Evolutionary conservation across 2,797 vertebrate species (phyloP).

Genomic region (Bovichtus variegatus): DNA sequence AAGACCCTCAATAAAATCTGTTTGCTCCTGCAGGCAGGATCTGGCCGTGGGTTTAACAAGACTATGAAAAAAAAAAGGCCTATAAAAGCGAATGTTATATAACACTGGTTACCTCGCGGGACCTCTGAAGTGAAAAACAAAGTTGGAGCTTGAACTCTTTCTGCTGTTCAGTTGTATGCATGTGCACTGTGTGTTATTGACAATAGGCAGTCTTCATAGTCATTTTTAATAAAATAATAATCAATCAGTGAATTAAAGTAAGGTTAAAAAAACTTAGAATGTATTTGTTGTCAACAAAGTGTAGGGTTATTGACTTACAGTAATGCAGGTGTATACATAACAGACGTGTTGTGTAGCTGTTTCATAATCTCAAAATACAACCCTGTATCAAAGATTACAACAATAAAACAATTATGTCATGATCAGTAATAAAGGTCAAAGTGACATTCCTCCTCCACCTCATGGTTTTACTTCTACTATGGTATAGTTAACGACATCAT

Average conservation of each 20-base stretch:
- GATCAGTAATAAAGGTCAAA: background rate
- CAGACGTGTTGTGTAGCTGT: background rate
- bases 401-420: background rate
- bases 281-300: no score
- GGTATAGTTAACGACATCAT: no score
- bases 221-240: background rate
- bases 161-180: background rate
- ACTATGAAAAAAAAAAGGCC: fast-evolving
- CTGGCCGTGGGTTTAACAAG: background rate
- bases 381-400: background rate
- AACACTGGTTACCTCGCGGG: background rate
- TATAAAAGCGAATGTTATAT: constrained; percentile 13
- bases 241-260: background rate
- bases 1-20: background rate
- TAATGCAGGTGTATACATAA: background rate
- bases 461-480: background rate
- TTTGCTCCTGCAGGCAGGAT: background rate
- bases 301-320: background rate
- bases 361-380: background rate
- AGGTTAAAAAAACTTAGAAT: no score
- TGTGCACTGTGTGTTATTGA: background rate
- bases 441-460: background rate
- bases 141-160: background rate
- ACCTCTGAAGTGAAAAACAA: constrained; percentile 13
- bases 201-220: background rate